These are phyloP conservation scores for Fukomys damarensis DNA, from an alignment of 2,113 vertebrate species.

Conservation along the genomic window DNA sequence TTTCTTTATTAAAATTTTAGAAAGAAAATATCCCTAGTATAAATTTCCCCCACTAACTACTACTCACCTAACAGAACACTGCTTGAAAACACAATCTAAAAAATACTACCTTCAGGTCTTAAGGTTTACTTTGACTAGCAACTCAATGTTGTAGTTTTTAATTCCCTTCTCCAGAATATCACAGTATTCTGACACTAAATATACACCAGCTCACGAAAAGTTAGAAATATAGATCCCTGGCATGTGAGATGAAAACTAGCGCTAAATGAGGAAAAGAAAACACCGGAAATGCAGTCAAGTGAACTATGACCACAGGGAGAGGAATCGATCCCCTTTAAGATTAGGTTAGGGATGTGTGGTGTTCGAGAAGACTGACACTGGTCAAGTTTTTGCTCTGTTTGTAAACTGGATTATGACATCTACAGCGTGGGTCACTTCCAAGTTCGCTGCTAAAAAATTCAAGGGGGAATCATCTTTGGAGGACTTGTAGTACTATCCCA, in stretches of 20 bases:
- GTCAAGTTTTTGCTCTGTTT: background rate
- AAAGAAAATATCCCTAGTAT: background rate
- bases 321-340: background rate
- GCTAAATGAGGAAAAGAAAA: background rate
- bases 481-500: background rate
- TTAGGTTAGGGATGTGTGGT: background rate
- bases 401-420: background rate
- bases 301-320: background rate
- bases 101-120: background rate
- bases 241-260: slow-evolving; percentile 49
- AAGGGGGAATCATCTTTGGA: background rate
- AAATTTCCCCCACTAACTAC: background rate
- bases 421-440: background rate
- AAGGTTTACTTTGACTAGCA: slow-evolving; percentile 12
- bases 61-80: background rate
- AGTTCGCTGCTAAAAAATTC: slow-evolving; percentile 3
- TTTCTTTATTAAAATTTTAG: slow-evolving; percentile 4
- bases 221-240: background rate
- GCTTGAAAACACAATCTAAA: slow-evolving; percentile 18
- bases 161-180: background rate
- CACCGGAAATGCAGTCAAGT: slow-evolving; percentile 22
- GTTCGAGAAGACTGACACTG: background rate
- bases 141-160: background rate
- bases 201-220: slow-evolving; percentile 46
- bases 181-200: slow-evolving; percentile 58